Conservation (phyloP, 2,113 vertebrate species). For the Cottus gobio region DNA sequence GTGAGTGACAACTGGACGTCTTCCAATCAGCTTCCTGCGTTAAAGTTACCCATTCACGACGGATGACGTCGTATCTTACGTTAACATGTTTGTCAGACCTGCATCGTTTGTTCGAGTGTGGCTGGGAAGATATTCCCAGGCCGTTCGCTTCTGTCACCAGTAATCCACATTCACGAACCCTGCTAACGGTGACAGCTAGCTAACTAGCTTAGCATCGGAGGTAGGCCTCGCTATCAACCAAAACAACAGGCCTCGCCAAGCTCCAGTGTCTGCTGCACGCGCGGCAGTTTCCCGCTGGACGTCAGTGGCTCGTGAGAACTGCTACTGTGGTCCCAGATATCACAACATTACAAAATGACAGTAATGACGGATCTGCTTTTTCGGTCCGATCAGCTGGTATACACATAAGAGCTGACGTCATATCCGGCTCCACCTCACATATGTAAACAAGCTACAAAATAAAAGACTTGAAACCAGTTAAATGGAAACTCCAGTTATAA, state of each 20-base stretch:
- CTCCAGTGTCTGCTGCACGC: neutral
- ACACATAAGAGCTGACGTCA: constrained; percentile 29
- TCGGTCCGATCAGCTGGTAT: constrained; percentile 50
- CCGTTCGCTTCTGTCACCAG: neutral
- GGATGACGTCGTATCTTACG: neutral
- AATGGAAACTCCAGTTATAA: no score
- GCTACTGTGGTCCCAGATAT: neutral
- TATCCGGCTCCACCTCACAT: constrained; percentile 44
- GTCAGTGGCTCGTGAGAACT: neutral
- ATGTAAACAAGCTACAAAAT: constrained; percentile 44
- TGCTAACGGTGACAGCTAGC: constrained; percentile 38
- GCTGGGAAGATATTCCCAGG: neutral
- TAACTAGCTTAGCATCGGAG: constrained; percentile 53
- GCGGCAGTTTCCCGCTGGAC: neutral
- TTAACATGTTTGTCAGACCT: neutral
- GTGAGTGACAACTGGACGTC: neutral
- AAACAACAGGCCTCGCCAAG: neutral
- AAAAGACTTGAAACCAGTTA: neutral
- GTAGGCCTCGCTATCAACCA: constrained; percentile 20
- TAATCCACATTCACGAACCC: neutral
- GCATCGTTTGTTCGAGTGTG: neutral
- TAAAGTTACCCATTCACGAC: neutral
- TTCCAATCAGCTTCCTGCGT: neutral
- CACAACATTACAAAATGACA: neutral
- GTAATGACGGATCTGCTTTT: neutral